Conservation (phyloP, 2,797 vertebrate species). For the Silurus aristotelis region DNA sequence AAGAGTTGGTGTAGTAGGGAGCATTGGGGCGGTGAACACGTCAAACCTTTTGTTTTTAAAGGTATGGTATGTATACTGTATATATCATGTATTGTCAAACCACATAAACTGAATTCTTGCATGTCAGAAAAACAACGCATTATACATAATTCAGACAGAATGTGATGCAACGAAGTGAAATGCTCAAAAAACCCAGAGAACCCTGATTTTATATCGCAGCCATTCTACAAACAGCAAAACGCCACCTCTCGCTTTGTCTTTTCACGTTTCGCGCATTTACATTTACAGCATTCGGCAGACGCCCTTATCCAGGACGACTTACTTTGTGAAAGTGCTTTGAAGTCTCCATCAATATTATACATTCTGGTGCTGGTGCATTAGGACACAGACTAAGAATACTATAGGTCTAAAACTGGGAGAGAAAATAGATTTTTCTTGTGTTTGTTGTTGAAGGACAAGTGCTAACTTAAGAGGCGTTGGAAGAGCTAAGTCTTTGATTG, state of each 20-base stretch:
- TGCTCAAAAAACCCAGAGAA: not conserved
- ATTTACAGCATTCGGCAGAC: too few relatives aligned
- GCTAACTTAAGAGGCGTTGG: too few relatives aligned
- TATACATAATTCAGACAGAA: not conserved
- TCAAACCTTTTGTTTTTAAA: not conserved
- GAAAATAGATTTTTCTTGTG: too few relatives aligned
- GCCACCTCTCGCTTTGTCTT: not conserved
- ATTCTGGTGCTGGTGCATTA: too few relatives aligned
- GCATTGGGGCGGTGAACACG: not conserved
- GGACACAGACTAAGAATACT: too few relatives aligned
- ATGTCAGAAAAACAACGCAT: not conserved
- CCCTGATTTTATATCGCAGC: not conserved
- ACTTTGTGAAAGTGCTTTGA: too few relatives aligned
- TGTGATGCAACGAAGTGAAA: conserved; percentile 16
- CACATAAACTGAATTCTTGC: not conserved
- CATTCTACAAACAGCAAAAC: not conserved
- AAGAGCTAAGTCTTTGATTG: too few relatives aligned
- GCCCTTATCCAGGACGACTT: too few relatives aligned
- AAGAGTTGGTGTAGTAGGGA: not conserved
- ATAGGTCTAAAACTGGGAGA: too few relatives aligned
- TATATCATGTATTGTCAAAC: not conserved
- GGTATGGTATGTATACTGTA: not conserved
- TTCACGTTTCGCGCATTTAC: not conserved
- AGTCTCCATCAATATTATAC: too few relatives aligned
- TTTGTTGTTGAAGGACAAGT: too few relatives aligned